Conservation (phyloP, 2,113 vertebrate species). For the Heptranchias perlo region DNA sequence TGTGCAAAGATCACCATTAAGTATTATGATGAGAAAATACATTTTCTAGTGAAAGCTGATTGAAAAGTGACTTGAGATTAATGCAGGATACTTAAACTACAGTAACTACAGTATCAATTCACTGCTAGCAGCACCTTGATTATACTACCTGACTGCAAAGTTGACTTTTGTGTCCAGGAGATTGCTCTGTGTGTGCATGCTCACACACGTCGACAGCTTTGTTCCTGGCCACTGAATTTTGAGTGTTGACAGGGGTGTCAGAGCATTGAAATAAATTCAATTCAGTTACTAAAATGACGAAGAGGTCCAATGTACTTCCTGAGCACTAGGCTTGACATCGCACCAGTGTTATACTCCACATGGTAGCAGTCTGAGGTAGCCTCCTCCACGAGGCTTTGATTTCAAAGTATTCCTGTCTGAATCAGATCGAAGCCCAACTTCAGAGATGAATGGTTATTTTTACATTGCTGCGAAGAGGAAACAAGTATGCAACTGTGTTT, state of each 20-base stretch:
- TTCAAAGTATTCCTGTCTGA: constrained; percentile 4
- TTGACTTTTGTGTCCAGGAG: background rate
- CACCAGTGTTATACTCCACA: too few species aligned
- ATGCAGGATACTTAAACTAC: background rate
- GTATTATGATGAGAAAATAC: background rate
- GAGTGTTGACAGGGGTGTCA: background rate
- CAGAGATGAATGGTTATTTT: too few species aligned
- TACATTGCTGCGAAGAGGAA: too few species aligned
- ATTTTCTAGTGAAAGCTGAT: background rate
- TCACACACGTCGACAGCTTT: background rate
- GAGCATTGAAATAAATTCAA: background rate
- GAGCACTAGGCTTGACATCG: too few species aligned
- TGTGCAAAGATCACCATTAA: background rate
- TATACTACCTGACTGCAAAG: background rate
- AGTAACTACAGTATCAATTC: background rate
- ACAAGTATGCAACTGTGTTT: too few species aligned
- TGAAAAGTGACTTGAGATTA: background rate
- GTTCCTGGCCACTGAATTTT: background rate
- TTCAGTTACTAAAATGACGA: background rate
- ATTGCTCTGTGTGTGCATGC: background rate
- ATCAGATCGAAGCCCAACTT: background rate
- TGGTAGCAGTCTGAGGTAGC: background rate
- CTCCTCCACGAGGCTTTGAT: background rate
- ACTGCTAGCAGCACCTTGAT: background rate
- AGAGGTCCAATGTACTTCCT: background rate